phyloP scores from a whole-genome alignment of 2,888 invertebrate species.

The Scrobipalpa atriplicella region DNA sequence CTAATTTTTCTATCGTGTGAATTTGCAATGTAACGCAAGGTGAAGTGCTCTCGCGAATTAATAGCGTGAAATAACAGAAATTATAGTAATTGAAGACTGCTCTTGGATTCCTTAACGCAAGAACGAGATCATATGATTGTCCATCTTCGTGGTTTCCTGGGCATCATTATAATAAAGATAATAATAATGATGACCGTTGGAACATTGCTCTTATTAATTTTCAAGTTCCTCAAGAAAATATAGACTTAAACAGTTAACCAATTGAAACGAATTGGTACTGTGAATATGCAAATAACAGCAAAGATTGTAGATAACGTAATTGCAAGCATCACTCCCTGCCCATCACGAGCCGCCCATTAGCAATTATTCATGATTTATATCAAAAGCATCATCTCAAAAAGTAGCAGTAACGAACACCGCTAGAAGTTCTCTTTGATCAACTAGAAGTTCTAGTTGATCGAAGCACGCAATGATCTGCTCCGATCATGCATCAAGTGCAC shows the following conservation, averaged over 20 bases:
- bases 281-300: neutral
- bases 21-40: constrained; percentile 67
- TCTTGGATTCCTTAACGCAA: constrained; percentile 31
- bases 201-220: neutral
- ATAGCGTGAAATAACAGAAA: constrained; percentile 68
- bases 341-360: constrained; percentile 14
- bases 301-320: constrained; percentile 18
- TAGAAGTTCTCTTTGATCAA: too few relatives aligned
- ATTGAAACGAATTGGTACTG: neutral
- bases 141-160: neutral
- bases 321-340: neutral
- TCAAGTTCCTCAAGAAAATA: neutral
- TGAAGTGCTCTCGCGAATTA: constrained; percentile 44
- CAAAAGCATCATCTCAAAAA: constrained; percentile 19
- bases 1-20: constrained; percentile 79
- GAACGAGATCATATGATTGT: constrained; percentile 18
- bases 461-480: constrained; percentile 22
- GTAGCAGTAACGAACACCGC: constrained; percentile 23
- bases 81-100: constrained; percentile 53
- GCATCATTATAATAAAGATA: neutral
- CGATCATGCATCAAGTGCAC: constrained; percentile 42
- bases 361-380: constrained; percentile 21
- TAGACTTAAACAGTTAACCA: neutral
- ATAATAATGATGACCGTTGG: neutral
- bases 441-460: too few relatives aligned